Evolutionary conservation across 2,888 invertebrate genomes (phyloP).

Genomic region (Drosophila suboccidentalis): DNA sequence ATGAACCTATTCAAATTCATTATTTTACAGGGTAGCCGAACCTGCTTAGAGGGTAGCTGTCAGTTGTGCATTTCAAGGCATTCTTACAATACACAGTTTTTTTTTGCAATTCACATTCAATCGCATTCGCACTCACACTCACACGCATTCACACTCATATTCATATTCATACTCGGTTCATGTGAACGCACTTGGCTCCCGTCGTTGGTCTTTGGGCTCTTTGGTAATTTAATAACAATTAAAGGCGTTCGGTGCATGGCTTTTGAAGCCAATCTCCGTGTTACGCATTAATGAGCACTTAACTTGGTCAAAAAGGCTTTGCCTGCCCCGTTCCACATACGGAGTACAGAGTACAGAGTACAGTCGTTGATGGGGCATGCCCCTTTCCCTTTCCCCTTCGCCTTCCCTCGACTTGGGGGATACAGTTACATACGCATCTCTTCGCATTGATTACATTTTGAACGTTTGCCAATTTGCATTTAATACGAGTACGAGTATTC

Average conservation of each 20-base stretch:
- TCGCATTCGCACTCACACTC: constrained; percentile 19
- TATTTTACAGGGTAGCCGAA: neutral
- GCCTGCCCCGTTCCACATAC: constrained; percentile 68
- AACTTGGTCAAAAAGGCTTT: constrained; percentile 83
- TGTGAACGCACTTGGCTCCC: constrained; percentile 59
- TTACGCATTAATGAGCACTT: constrained; percentile 84
- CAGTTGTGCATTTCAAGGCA: neutral
- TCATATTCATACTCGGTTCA: constrained; percentile 19
- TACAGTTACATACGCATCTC: constrained; percentile 71
- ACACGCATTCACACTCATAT: constrained; percentile 28
- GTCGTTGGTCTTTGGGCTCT: constrained; percentile 38
- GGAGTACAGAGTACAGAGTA: constrained; percentile 14
- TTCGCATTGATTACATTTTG: constrained; percentile 78
- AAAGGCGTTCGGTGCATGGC: constrained; percentile 79
- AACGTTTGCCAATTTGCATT: constrained; percentile 80
- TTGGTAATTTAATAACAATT: constrained; percentile 81
- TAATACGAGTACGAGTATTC: constrained; percentile 44
- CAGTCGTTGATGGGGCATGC: constrained; percentile 7
- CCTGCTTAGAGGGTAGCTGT: neutral
- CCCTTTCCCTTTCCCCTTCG: neutral
- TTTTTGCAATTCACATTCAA: constrained; percentile 38
- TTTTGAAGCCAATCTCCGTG: constrained; percentile 82
- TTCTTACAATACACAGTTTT: constrained; percentile 2
- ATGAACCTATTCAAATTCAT: too few relatives aligned
- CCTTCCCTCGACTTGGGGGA: constrained; percentile 30